Conservation (phyloP, 1,140 invertebrate genomes). For the Dreissena rostriformis region DNA sequence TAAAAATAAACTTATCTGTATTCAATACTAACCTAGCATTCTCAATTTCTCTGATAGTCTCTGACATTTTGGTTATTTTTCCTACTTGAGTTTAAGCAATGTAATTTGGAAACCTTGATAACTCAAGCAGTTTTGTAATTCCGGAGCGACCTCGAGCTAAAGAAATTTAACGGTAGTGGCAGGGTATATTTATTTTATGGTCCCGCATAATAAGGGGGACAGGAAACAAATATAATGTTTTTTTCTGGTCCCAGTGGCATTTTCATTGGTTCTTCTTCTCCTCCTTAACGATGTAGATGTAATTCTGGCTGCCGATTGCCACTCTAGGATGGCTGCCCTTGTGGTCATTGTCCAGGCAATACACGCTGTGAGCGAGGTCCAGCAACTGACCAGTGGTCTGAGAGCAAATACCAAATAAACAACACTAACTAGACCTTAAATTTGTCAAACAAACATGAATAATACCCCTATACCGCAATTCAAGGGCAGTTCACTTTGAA, state of each 20-base stretch:
- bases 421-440: no score
- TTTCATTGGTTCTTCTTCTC: conserved; percentile 65
- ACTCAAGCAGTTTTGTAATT: no score
- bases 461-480: no score
- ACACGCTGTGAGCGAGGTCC: conserved; percentile 75
- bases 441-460: no score
- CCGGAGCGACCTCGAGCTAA: no score
- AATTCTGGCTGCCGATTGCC: conserved; percentile 71
- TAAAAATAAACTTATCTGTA: no score
- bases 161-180: background rate
- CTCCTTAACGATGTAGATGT: conserved; percentile 68
- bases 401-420: conserved; percentile 10
- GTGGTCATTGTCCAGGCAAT: conserved; percentile 76
- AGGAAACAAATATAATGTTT: background rate
- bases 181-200: background rate
- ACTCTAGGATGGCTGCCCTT: conserved; percentile 62
- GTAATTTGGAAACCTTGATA: no score
- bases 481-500: no score
- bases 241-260: background rate
- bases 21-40: no score
- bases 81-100: no score
- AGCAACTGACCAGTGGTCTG: conserved; percentile 76
- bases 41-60: no score
- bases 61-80: no score
- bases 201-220: background rate